Evolutionary conservation across 2,797 vertebrate species (phyloP).

Genomic region (Enteromius anoplus): DNA sequence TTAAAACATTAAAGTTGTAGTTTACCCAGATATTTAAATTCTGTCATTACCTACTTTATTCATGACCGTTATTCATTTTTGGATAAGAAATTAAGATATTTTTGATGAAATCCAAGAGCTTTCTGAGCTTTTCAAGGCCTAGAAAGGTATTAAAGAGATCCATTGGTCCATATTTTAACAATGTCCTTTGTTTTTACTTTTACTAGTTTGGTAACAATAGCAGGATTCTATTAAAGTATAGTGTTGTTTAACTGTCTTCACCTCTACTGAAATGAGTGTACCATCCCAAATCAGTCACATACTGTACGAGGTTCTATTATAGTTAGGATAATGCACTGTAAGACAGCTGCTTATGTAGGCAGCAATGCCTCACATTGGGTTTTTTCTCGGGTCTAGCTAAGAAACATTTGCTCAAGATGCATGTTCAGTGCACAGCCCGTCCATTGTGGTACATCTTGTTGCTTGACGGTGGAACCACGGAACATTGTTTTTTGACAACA

Average conservation of each 20-base stretch:
- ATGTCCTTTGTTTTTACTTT: neutral
- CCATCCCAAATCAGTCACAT: neutral
- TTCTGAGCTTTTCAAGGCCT: neutral
- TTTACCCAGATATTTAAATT: no score
- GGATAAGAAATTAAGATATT: neutral
- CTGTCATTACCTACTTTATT: no score
- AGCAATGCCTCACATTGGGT: no score
- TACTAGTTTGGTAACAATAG: neutral
- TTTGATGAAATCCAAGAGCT: neutral
- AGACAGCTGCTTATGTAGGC: neutral
- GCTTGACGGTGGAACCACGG: neutral
- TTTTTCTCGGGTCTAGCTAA: conserved; percentile 17
- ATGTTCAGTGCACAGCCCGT: neutral
- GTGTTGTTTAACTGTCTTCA: neutral
- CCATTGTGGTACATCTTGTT: conserved; percentile 9
- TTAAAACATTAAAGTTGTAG: neutral
- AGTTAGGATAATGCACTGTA: neutral
- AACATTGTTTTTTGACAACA: conserved; percentile 27
- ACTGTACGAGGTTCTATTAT: neutral
- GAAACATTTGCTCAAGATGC: conserved; percentile 1
- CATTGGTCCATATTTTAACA: neutral
- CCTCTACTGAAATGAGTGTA: neutral
- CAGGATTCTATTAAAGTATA: neutral
- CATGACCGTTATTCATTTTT: neutral
- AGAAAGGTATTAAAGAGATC: neutral